phyloP scores from a whole-genome alignment of 2,113 vertebrate genomes.

The Etia nguti region DNA sequence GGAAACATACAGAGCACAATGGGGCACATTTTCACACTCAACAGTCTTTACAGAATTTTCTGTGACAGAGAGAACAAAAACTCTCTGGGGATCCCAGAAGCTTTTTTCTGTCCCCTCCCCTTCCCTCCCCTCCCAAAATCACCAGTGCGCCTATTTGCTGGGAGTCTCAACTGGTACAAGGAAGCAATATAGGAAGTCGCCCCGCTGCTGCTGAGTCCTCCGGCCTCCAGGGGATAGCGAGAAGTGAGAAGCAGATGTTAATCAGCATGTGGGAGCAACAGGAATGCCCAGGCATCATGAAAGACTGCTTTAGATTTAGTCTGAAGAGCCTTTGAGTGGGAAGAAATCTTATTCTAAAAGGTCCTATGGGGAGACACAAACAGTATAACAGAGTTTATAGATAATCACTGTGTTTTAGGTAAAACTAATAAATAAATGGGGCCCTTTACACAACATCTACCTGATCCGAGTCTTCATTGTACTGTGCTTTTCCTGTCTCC shows the following conservation, averaged over 20 bases:
- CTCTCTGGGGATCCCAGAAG: constrained; percentile 12
- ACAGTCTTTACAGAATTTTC: constrained; percentile 21
- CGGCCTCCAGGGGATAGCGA: constrained; percentile 21
- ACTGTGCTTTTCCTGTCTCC: constrained; percentile 70
- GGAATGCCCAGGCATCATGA: constrained; percentile 6
- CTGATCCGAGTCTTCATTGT: constrained; percentile 91
- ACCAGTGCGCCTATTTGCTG: background rate
- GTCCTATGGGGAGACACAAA: constrained; percentile 48
- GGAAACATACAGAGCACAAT: constrained; percentile 7
- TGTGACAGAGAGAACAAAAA: constrained; percentile 41
- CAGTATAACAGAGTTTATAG: background rate
- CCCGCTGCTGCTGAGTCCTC: constrained; percentile 11
- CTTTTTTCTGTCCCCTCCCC: background rate
- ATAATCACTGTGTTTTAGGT: background rate
- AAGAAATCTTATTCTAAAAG: constrained; percentile 52
- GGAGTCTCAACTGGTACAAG: constrained; percentile 1
- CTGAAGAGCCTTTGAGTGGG: background rate
- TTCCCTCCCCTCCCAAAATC: background rate
- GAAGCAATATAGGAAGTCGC: background rate
- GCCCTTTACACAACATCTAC: constrained; percentile 47
- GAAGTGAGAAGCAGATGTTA: constrained; percentile 47
- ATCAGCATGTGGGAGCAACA: constrained; percentile 34
- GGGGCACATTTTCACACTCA: constrained; percentile 35
- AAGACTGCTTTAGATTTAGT: constrained; percentile 6
- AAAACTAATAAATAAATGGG: background rate